phyloP scores from a whole-genome alignment of 2,797 vertebrate species.

The Acanthis flammea region DNA sequence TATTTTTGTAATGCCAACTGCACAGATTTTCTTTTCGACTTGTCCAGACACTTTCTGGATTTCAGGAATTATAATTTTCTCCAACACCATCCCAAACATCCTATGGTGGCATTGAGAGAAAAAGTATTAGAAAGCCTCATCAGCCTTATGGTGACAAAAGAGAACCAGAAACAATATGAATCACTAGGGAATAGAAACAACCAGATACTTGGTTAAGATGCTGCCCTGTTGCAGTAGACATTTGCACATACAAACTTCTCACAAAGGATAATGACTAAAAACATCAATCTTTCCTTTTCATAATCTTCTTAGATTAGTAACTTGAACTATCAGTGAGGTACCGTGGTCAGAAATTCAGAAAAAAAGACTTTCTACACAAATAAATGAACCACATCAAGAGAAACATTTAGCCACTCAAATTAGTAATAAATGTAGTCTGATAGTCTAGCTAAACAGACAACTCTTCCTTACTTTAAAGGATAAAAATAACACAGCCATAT shows the following conservation, averaged over 20 bases:
- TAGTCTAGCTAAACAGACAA: not conserved
- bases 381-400: not conserved
- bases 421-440: not conserved
- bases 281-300: not conserved
- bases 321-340: not conserved
- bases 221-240: not conserved
- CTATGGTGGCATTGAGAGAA: slow-evolving; percentile 68
- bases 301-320: not conserved
- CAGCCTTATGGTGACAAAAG: not conserved
- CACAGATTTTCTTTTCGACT: slow-evolving; percentile 98
- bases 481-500: not conserved
- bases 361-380: not conserved
- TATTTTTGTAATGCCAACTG: slow-evolving; percentile 94
- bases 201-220: not conserved
- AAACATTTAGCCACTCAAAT: not conserved
- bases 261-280: not conserved
- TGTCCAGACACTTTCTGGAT: slow-evolving; percentile 96
- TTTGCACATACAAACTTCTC: not conserved
- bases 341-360: not conserved
- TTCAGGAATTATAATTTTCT: slow-evolving; percentile 97
- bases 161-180: not conserved
- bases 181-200: not conserved
- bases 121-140: not conserved
- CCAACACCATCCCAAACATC: slow-evolving; percentile 99
- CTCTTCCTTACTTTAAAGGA: not conserved